Base-by-base conservation (phyloP, 2,888 invertebrate species). In the Orthonevra nobilis region DNA sequence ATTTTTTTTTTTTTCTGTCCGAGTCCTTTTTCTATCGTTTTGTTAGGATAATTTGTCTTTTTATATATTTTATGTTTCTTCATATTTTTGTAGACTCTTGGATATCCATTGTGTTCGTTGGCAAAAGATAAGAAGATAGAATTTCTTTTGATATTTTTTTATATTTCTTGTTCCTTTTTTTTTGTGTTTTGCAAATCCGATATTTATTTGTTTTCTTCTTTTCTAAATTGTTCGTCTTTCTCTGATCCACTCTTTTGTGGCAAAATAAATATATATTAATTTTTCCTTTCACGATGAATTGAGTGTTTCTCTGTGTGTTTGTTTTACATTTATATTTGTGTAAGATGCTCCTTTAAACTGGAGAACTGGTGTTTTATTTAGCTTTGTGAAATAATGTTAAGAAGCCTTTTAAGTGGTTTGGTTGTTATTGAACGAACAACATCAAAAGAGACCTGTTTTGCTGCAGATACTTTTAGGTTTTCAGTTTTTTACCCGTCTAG, bases 31-130 rank as follows among this genome's bases (percentile, higher is more conserved):
- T n/a, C n/a, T n/a, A n/a, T n/a, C 30, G 20, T 32, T 56, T 68
- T 54, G 36, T 54, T 28, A 42, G 9, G 10, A 38, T 20, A 19
- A 48, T 32, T 40, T 48, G n/a, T n/a, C n/a, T n/a, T n/a, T n/a
- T n/a, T n/a, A n/a, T n/a, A n/a, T 63, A 50, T 50, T 50, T 36
- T 44, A 20, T 23, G 32, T 17, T 15, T 20, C n/a, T 40, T 40
- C 14, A 23, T 36, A 36, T 28, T 30, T 4, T 54, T 34, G 36
- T 36, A 36, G 12, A 44, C 42, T 23, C 52, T n/a, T 32, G 56
- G 23, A 60, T 50, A 40, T 50, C 48, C 58, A 46, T 58, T 50
- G 60, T 42, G 50, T 60, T 61, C n/a, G 46, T 70, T 54, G 10
- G 20, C 9, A 26, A 20, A 4, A 58, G 52, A 70, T 52, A 61